phyloP scores from a whole-genome alignment of 2,888 invertebrate species.

The Acheta domesticus region DNA sequence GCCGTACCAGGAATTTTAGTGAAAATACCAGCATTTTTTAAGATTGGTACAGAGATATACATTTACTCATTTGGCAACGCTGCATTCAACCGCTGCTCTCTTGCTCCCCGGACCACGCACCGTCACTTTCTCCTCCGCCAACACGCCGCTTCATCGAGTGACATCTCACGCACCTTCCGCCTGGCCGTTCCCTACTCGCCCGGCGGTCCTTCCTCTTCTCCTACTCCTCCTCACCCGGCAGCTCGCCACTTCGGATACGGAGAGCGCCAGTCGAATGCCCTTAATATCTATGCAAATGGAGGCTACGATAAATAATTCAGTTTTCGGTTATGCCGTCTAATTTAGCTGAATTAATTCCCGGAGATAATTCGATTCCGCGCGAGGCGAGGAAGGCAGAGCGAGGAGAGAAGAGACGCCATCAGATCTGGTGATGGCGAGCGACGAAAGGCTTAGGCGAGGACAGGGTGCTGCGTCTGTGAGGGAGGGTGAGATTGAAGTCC shows the following conservation, averaged over 20 bases:
- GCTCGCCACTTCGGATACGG: neutral
- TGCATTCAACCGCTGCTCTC: no score
- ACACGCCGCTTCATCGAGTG: no score
- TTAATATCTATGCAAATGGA: constrained; percentile 9
- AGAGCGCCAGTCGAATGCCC: neutral
- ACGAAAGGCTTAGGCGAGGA: neutral
- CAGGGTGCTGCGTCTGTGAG: no score
- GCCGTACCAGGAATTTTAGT: no score
- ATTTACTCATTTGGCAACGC: no score
- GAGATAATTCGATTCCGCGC: neutral
- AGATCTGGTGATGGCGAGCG: neutral
- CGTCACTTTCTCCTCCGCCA: no score
- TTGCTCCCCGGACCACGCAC: no score
- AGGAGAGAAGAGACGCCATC: neutral
- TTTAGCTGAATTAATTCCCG: neutral
- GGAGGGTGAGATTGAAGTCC: no score
- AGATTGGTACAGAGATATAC: no score
- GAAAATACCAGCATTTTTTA: no score
- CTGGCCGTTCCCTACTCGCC: no score
- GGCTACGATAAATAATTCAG: constrained; percentile 4
- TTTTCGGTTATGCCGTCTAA: constrained; percentile 18
- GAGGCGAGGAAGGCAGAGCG: neutral
- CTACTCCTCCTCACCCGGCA: neutral
- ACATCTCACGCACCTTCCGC: no score
- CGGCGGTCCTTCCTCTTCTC: neutral